Evolutionary conservation across 2,113 vertebrate species (phyloP).

Genomic region (Gnathonemus longibarbis): DNA sequence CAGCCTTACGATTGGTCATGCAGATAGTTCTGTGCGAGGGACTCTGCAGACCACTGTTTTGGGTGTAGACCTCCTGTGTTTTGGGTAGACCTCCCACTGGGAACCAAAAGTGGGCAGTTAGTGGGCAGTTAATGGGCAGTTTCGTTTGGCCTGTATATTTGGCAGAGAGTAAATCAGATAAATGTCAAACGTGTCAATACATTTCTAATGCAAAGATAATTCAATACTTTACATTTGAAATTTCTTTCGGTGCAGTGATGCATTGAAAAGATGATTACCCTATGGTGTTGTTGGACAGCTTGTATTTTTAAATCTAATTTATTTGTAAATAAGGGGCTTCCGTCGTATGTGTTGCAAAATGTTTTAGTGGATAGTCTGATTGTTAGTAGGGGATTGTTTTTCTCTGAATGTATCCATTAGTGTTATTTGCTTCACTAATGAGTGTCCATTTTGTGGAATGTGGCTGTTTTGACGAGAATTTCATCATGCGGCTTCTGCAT

Average conservation of each 20-base stretch:
- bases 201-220: background rate
- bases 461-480: background rate
- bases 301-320: background rate
- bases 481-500: background rate
- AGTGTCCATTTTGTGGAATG: background rate
- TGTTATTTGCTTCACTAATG: background rate
- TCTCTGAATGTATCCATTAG: background rate
- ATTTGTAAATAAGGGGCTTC: background rate
- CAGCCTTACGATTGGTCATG: background rate
- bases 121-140: background rate
- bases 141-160: background rate
- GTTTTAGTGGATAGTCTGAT: background rate
- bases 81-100: background rate
- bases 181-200: background rate
- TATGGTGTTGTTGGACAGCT: background rate
- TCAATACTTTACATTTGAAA: background rate
- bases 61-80: too few species aligned
- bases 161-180: background rate
- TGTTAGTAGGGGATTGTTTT: background rate
- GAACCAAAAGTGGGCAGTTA: background rate
- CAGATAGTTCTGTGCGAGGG: background rate
- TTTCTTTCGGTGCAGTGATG: background rate
- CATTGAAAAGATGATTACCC: background rate
- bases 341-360: background rate
- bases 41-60: background rate